Evolutionary conservation across 2,888 invertebrate species (phyloP), one percentile per base, ranked within the genome.

Genomic region (Homarus gammarus): DNA sequence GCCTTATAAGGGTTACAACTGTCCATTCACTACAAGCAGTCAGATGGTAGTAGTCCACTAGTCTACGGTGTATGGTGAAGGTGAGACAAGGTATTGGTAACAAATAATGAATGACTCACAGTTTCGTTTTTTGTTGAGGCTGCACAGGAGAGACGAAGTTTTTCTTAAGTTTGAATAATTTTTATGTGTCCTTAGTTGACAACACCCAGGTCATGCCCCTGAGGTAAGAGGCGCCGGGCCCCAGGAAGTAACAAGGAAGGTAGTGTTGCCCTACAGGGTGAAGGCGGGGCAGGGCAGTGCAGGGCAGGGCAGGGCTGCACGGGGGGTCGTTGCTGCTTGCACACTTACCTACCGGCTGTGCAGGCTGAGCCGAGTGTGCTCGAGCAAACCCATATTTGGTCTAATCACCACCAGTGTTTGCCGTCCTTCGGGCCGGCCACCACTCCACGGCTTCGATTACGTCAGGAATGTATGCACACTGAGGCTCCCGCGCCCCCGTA

Each of bases 361-460:
- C 72, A 49, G 83, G 72, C 72, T 31, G 83, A 72, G 83, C 72
- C 31, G 83, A 72, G 83, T 83, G 83, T 83, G 83, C 51, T 83
- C 51, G 38, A 27, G 83, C 36, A 36, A n/a, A n/a, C 33, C 83
- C 83, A 33, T 83, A 83, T 83, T 83, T 83, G 83, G 83, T 83
- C 83, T 83, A 83, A 83, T 83, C 83, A 83, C 83, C 83, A 72
- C 72, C 27, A 70, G 51, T 83, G 83, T 83, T 83, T 83, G 68
- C 83, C 83, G 83, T 73, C 72, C 83, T 83, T 83, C 83, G 64
- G 72, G 44, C 51, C 40, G 68, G 51, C 83, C 72, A 83, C 83
- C 83, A 83, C 83, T 83, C 83, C 83, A 56, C 83, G 83, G 83
- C 83, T 83, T 83, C 83, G 83, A 83, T 83, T 83, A 83, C 83